A percentile compares a stretch with the other conserved stretches of the same genome.
These are phyloP conservation scores for Acridotheres tristis DNA, from an alignment of 2,797 vertebrate genomes.

Conservation along the genomic window DNA sequence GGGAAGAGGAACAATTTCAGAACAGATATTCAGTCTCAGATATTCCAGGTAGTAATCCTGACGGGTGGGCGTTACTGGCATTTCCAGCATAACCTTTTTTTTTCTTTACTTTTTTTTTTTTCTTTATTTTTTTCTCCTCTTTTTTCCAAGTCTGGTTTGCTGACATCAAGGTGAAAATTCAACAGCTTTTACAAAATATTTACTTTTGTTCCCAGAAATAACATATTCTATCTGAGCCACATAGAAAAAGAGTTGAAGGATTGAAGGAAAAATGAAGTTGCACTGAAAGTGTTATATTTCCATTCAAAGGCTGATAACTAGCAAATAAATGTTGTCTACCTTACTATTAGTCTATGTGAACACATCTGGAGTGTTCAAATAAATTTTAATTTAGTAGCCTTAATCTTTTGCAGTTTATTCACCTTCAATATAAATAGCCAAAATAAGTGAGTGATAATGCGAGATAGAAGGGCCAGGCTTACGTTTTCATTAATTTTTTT, in stretches of 20 bases:
- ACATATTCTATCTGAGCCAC: neutral
- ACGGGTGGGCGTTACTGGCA: neutral
- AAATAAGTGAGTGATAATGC: neutral
- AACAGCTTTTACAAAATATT: neutral
- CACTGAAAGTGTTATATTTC: neutral
- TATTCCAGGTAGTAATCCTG: neutral
- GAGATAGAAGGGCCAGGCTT: neutral
- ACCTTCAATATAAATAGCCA: neutral
- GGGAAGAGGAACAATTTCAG: neutral
- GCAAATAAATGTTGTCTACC: neutral
- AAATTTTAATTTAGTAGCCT: neutral
- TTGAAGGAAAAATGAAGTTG: neutral
- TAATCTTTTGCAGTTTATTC: neutral
- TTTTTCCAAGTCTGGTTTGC: neutral
- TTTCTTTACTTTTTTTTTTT: too few relatives aligned
- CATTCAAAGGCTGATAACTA: neutral
- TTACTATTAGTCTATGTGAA: neutral
- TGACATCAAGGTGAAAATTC: neutral
- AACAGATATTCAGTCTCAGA: neutral
- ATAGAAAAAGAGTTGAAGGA: neutral
- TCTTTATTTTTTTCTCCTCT: fast-evolving
- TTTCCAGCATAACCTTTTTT: neutral
- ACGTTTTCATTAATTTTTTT: neutral
- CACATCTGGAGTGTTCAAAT: neutral
- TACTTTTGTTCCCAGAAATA: neutral